phyloP scores from a whole-genome alignment of 1,140 invertebrate species.

The Ips nitidus region DNA sequence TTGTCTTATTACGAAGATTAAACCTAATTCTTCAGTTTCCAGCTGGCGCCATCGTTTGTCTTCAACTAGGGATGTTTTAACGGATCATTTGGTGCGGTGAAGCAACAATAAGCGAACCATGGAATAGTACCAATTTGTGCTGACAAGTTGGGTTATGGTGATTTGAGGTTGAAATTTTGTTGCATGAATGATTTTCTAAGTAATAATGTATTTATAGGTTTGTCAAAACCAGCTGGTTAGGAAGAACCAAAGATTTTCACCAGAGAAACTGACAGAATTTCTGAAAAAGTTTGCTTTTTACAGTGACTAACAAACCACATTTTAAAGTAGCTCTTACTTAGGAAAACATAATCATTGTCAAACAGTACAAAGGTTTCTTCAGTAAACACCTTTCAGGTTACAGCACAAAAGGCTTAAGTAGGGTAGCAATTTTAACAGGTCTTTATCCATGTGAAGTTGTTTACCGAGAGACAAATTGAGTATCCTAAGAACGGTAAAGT shows the following conservation, averaged over 20 bases:
- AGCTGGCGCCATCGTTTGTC: constrained; percentile 10
- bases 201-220: not conserved
- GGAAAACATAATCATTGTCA: not conserved
- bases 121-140: not conserved
- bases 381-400: constrained; percentile 2
- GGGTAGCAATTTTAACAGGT: not conserved
- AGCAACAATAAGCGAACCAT: not conserved
- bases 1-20: constrained; percentile 1
- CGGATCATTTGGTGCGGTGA: constrained; percentile 2
- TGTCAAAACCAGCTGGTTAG: too few species aligned
- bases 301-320: too few species aligned
- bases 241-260: too few species aligned
- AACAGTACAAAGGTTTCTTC: too few species aligned
- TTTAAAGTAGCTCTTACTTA: too few species aligned
- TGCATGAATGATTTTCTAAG: not conserved
- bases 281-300: too few species aligned
- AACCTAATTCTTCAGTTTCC: not conserved
- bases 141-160: not conserved
- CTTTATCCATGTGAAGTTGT: constrained; percentile 12
- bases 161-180: not conserved
- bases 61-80: not conserved
- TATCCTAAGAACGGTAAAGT: constrained; percentile 1
- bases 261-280: too few species aligned
- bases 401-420: not conserved
- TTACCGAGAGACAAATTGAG: constrained; percentile 10